Evolutionary conservation across 2,797 vertebrate genomes (phyloP), one percentile per base, ranked within the genome.

Genomic region (Darevskia nairensis): DNA sequence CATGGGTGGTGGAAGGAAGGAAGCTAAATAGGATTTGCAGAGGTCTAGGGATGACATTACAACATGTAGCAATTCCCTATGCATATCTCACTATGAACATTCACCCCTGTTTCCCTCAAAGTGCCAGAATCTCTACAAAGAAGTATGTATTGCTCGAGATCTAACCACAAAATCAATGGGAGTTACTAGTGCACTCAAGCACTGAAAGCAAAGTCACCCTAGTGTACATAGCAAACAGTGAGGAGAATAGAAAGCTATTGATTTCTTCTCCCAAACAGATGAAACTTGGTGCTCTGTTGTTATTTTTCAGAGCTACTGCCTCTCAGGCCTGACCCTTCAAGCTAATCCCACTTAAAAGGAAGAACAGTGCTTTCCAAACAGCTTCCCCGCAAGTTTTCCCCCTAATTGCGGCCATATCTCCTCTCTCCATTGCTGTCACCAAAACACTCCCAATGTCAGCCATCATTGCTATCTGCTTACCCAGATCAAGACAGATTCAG

Each of bases 141-240:
- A 84, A 86, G 59, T 89, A 95, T 88, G 92, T 94, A 91, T 93
- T 90, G 39, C 83, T 91, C 46, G 61, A 90, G 83, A 92, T 91
- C 88, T 27, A 91, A 93, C 81, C 89, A 94, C 81, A 93, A 95
- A 96, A 95, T 94, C 94, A 93, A 93, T 95, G 82, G 80, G 71
- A 82, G 59, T 80, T 95, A 76, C 80, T 86, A 59, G 89, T 89
- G 92, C 79, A 91, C 46, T 91, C 81, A 77, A 72, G 80, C 44
- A 92, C 8, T 72, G 81, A 81, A 89, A 92, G 90, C 89, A 95
- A 94, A 92, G 81, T 86, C 84, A 87, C 80, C 87, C 71, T 2
- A 0, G 79, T 83, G 77, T 89, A 86, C 77, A 85, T 15, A 90
- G 64, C 13, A 61, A 88, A 80, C 90, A 87, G 88, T 87, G 55